Conservation (phyloP, 2,113 vertebrate species). For the Cairina moschata region DNA sequence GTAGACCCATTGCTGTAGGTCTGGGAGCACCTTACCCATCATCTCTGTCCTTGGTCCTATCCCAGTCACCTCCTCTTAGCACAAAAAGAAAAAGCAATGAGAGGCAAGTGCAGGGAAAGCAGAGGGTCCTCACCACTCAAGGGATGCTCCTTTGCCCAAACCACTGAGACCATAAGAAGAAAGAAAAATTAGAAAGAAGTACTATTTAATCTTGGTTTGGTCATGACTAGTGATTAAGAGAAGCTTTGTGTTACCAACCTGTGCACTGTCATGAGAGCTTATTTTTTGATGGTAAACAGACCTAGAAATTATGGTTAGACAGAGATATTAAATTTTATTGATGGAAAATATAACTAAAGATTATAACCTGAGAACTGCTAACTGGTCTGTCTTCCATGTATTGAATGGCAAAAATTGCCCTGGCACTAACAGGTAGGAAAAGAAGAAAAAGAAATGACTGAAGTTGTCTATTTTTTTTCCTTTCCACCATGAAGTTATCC, state of each 20-base stretch:
- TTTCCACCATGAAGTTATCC: not conserved
- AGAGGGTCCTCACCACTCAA: not conserved
- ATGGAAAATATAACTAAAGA: not conserved
- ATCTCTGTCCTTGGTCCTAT: not conserved
- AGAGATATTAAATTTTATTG: not conserved
- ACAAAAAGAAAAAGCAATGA: not conserved
- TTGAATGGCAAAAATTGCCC: not conserved
- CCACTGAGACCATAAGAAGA: not conserved
- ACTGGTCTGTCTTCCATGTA: not conserved
- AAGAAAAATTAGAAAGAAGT: not conserved
- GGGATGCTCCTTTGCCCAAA: not conserved
- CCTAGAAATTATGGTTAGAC: not conserved
- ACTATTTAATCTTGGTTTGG: not conserved
- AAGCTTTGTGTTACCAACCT: not conserved
- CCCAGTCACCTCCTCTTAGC: not conserved
- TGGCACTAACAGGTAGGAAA: not conserved
- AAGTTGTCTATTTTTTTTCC: not conserved
- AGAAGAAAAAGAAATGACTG: slow-evolving; percentile 1
- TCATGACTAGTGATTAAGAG: not conserved
- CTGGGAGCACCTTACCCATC: not conserved
- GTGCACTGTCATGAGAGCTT: not conserved
- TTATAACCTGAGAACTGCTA: not conserved
- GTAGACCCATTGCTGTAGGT: accelerated
- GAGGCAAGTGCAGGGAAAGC: not conserved
- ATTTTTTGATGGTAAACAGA: not conserved